Evolutionary conservation across 2,113 vertebrate genomes (phyloP).

Genomic region (Cephalopterus ornatus): DNA sequence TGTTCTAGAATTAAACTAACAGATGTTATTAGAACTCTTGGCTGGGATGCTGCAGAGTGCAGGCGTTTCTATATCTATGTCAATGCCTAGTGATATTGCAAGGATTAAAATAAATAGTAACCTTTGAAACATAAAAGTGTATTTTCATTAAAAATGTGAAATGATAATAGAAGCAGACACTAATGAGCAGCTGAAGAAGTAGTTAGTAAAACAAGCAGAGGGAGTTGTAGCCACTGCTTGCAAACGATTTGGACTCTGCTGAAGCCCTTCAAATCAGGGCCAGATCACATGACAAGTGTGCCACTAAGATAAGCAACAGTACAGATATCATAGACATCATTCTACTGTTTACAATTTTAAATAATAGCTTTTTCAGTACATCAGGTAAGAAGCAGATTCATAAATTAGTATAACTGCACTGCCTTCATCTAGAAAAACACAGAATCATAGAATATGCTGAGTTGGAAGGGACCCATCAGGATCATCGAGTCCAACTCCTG

Average conservation of each 20-base stretch:
- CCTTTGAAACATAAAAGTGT: not conserved
- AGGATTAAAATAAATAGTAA: slow-evolving; percentile 37
- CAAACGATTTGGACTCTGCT: not conserved
- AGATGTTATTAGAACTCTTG: slow-evolving; percentile 45
- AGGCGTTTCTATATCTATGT: not conserved
- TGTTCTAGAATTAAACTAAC: slow-evolving; percentile 45
- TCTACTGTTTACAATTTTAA: not conserved
- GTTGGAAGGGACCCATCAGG: not conserved
- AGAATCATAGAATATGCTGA: not conserved
- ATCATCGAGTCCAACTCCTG: not conserved
- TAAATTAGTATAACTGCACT: not conserved
- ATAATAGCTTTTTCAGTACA: not conserved
- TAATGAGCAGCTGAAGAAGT: not conserved
- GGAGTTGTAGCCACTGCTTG: not conserved
- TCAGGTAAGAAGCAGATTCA: not conserved
- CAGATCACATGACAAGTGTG: not conserved
- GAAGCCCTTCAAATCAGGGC: not conserved
- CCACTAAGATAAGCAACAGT: not conserved
- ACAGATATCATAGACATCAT: not conserved
- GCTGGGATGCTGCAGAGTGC: slow-evolving; percentile 4
- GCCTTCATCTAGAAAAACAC: not conserved
- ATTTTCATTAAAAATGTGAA: slow-evolving; percentile 10
- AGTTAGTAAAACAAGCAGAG: not conserved
- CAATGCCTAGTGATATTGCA: not conserved
- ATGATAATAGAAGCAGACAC: not conserved